These are phyloP conservation scores for Leucophenga maculata DNA, from an alignment of 2,888 invertebrate species.

Conservation along the genomic window DNA sequence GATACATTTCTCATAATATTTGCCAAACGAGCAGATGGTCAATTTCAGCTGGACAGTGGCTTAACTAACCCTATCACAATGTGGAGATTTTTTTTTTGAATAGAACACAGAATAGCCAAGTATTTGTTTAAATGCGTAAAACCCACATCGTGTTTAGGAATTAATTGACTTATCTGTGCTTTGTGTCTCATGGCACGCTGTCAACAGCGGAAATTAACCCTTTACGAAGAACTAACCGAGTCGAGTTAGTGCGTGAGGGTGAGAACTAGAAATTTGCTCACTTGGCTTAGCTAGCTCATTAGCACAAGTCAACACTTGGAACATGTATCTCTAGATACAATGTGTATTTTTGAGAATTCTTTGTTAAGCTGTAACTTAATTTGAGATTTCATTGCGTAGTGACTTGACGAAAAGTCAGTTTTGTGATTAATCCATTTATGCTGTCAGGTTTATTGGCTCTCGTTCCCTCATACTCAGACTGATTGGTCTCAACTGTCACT, in stretches of 20 bases:
- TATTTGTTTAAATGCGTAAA: neutral
- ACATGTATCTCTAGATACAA: slow-evolving; percentile 21
- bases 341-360: neutral
- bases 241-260: slow-evolving; percentile 13
- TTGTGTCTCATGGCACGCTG: slow-evolving; percentile 6
- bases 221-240: slow-evolving; percentile 29
- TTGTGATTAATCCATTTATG: slow-evolving; percentile 66
- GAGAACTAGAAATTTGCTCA: slow-evolving; percentile 5
- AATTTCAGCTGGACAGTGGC: slow-evolving; percentile 37
- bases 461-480: slow-evolving; percentile 11
- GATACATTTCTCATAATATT: slow-evolving; percentile 40
- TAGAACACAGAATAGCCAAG: slow-evolving; percentile 30
- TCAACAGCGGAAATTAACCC: slow-evolving; percentile 37
- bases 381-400: slow-evolving; percentile 55
- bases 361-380: slow-evolving; percentile 9
- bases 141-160: slow-evolving; percentile 16
- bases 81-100: neutral
- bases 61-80: slow-evolving; percentile 7
- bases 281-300: slow-evolving; percentile 45
- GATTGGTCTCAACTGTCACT: slow-evolving; percentile 36
- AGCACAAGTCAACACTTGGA: slow-evolving; percentile 49
- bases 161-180: slow-evolving; percentile 51
- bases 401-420: slow-evolving; percentile 70
- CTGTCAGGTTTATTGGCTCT: slow-evolving; percentile 68
- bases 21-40: slow-evolving; percentile 46